Evolutionary conservation across 2,888 invertebrate genomes (phyloP).

Genomic region (Drosophila antonietae): DNA sequence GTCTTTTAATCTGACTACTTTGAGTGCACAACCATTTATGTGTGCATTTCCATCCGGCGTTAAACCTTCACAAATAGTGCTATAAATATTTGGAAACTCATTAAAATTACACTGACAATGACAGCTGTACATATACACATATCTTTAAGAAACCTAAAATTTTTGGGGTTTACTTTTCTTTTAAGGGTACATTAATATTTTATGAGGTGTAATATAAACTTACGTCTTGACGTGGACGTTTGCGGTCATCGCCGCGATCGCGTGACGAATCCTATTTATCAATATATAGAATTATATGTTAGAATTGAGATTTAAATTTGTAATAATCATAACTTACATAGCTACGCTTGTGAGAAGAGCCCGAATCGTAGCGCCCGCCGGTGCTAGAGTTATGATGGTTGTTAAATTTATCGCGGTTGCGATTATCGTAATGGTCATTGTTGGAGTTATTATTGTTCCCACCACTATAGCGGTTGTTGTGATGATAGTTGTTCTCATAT

Average conservation of each 20-base stretch:
- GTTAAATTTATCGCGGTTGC: conserved; percentile 69
- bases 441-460: conserved; percentile 54
- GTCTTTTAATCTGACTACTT: conserved; percentile 60
- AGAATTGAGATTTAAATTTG: not conserved
- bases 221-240: conserved; percentile 84
- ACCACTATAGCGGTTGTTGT: conserved; percentile 73
- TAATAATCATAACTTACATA: conserved; percentile 73
- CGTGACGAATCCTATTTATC: conserved; percentile 79
- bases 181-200: conserved; percentile 16
- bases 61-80: conserved; percentile 74
- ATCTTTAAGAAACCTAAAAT: conserved; percentile 48
- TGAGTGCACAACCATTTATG: conserved; percentile 55
- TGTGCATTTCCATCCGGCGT: conserved; percentile 64
- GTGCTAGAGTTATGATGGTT: conserved; percentile 70
- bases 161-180: conserved; percentile 12
- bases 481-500: conserved; percentile 73
- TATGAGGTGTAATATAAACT: conserved; percentile 64
- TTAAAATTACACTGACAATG: conserved; percentile 70
- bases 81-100: conserved; percentile 77
- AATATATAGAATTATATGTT: not conserved
- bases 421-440: conserved; percentile 69
- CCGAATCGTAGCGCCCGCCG: conserved; percentile 77
- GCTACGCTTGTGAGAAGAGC: conserved; percentile 80
- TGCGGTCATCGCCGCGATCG: conserved; percentile 83
- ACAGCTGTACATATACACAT: conserved; percentile 22